Evolutionary conservation across 1,140 invertebrate genomes (phyloP).

Genomic region (Saccostrea cuccullata): DNA sequence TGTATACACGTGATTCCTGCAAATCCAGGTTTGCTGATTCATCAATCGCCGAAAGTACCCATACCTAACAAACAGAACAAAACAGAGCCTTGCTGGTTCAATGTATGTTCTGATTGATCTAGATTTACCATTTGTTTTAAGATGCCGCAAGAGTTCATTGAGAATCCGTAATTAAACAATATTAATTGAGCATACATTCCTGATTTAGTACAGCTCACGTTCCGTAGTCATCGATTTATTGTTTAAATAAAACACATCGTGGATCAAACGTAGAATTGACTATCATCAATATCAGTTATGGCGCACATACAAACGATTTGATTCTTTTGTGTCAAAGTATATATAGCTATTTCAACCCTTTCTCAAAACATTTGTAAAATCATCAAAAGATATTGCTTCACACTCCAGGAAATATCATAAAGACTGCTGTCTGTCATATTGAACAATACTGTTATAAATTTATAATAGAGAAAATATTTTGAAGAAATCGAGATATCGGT

Average conservation of each 20-base stretch:
- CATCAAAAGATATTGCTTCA: neutral
- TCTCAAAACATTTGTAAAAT: neutral
- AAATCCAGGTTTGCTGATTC: neutral
- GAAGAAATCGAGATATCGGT: neutral
- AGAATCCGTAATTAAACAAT: slow-evolving; percentile 25
- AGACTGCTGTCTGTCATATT: neutral
- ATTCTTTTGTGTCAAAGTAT: neutral
- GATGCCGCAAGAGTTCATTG: slow-evolving; percentile 7
- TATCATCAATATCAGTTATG: neutral
- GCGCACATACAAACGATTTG: neutral
- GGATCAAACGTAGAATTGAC: neutral
- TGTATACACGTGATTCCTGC: neutral
- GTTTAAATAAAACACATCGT: neutral
- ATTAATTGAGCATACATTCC: slow-evolving; percentile 1
- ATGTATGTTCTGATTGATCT: neutral
- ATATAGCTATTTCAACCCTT: neutral
- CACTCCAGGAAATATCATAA: neutral
- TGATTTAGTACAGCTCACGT: neutral
- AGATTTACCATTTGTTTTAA: neutral
- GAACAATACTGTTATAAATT: neutral
- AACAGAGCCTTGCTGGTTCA: neutral
- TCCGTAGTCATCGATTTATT: neutral
- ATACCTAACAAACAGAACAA: slow-evolving; percentile 1
- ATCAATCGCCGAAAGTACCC: neutral
- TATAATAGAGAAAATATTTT: neutral